Base-by-base conservation (phyloP, 2,797 vertebrate species). In the Clarias platycephalus region DNA sequence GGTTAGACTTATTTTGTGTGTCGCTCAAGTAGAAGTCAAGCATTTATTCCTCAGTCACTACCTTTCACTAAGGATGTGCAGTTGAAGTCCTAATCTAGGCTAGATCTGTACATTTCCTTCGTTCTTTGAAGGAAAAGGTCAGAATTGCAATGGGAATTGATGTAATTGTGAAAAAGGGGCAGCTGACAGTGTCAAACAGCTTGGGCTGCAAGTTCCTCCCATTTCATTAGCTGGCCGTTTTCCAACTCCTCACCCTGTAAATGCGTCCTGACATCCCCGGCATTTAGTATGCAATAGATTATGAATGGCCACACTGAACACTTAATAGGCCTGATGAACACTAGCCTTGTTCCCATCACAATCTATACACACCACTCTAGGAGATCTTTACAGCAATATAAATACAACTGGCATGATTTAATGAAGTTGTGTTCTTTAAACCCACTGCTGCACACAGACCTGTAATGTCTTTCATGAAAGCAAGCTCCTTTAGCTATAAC, bases 401-500 rank as follows among this genome's bases (percentile, higher is more conserved):
- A 97, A 94, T 93, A 81, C 91, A 90, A 95, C 94, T 96, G 96
- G 95, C 96, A 95, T 92, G 94, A 95, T 96, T 94, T 97, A 97
- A 99, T 98, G 97, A 98, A 98, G 97, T 97, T 96, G 95, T 97
- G 96, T 96, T 96, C 96, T 94, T 96, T 97, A 96, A 88, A 86
- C 90, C 37, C 20, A 34, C 70, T 37, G 68, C 62, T 64, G 34
- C n/a, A 55, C 75, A 44, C 76, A 57, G 89, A 92, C 93, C 91
- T 93, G 92, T 93, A 95, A 96, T 96, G 95, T 95, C 94, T 94
- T 95, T 94, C 93, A 86, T 90, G 92, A 94, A 93, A 91, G 92
- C 91, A 90, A 66, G 93, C 89, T 93, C 94, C 94, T 93, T 93
- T 93, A 93, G 94, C 95, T 95, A 95, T 94, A 95, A 93, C 95